Base-by-base conservation (phyloP, 2,888 invertebrate genomes). In the Clostera curtula region DNA sequence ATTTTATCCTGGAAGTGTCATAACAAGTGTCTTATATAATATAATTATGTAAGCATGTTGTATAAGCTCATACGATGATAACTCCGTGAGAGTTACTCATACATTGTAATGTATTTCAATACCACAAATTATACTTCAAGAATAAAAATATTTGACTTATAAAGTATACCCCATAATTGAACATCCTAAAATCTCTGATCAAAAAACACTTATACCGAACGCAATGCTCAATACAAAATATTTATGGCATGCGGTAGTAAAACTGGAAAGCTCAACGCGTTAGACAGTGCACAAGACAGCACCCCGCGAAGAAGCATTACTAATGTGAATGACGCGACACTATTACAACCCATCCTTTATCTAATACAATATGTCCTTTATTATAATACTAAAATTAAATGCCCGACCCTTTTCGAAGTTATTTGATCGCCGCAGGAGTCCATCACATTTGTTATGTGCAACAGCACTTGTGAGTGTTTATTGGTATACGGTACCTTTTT, bases 301-400 rank as follows among this genome's bases (percentile, higher is more conserved):
- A 54, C 72, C 80, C 75, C 76, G 64, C 77, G 42, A 73, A 55
- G 70, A 64, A 54, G 58, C 54, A 73, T 76, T 71, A 68, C 71
- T 72, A 70, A 71, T 70, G 66, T 66, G 61, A 62, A 76, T 82
- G 82, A 82, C 71, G 68, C 62, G 77, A 76, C 77, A 71, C 71
- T 79, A 79, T 79, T 76, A 79, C 72, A 62, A 62, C 64, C 72
- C 70, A 75, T 77, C 73, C 67, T 75, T 79, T 79, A 75, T 82
- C 71, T 77, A 76, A 73, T 61, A 74, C 68, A 72, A 71, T 73
- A 61, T 77, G 73, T 77, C 77, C 73, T 79, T 75, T 77, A 73
- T 75, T 76, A 77, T 70, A 70, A 71, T 73, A 67, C 64, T 65
- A 62, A 69, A 68, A 77, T 77, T 69, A 71, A 75, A 76, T 64